Conservation (phyloP, 2,888 invertebrate genomes). For the Cephus spinipes region DNA sequence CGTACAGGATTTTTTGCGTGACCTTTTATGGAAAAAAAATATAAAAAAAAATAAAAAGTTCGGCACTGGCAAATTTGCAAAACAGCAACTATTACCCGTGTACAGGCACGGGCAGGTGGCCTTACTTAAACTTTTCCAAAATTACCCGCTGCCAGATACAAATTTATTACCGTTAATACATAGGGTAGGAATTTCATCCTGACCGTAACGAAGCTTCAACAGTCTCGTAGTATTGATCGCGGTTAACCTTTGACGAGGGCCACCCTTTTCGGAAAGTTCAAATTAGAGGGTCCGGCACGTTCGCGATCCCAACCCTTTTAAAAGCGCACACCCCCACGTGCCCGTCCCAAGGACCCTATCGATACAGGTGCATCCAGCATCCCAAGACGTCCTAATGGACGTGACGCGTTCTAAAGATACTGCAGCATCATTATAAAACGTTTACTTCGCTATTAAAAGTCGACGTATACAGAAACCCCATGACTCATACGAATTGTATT, state of each 20-base stretch:
- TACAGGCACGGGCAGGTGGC: background rate
- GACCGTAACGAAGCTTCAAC: background rate
- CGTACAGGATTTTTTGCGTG: background rate
- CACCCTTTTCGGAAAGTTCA: conserved; percentile 41
- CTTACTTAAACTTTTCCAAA: background rate
- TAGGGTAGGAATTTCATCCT: background rate
- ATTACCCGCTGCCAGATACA: background rate
- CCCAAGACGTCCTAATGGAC: conserved; percentile 42
- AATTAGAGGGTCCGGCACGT: conserved; percentile 46
- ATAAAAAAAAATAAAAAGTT: background rate
- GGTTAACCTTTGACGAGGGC: conserved; percentile 8
- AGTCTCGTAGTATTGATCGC: background rate
- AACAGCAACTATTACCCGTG: background rate
- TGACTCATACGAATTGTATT: background rate
- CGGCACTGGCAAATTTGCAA: background rate
- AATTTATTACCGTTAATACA: background rate
- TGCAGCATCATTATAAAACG: conserved; percentile 55
- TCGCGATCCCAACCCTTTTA: conserved; percentile 44
- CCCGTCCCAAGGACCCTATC: conserved; percentile 16
- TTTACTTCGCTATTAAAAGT: conserved; percentile 50
- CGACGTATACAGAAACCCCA: conserved; percentile 34
- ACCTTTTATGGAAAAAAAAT: background rate
- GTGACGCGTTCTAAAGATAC: conserved; percentile 47
- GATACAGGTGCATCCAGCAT: conserved; percentile 44
- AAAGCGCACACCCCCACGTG: conserved; percentile 39